Evolutionary conservation across 2,797 vertebrate species (phyloP).

Genomic region (Furcifer pardalis): DNA sequence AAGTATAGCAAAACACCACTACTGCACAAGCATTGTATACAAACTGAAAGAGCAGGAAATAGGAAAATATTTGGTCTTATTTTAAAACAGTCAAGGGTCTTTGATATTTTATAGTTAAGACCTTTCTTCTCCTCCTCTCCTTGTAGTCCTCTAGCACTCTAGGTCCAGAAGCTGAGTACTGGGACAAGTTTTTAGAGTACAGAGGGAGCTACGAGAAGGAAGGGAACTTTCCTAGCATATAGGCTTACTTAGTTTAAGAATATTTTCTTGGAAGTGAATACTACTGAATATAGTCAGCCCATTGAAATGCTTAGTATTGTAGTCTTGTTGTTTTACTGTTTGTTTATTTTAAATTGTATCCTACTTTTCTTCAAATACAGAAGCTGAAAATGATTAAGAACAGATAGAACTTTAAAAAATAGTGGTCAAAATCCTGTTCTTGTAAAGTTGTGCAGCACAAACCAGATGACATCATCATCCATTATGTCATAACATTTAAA

Average conservation of each 20-base stretch:
- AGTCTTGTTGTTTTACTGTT: too few species aligned
- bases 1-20: not conserved
- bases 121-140: not conserved
- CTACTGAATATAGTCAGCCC: not conserved
- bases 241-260: not conserved
- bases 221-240: not conserved
- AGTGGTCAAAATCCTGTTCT: too few species aligned
- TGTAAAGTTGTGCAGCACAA: too few species aligned
- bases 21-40: not conserved
- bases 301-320: not conserved
- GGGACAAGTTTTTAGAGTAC: not conserved
- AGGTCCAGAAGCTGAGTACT: not conserved
- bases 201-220: not conserved
- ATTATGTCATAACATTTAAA: too few species aligned
- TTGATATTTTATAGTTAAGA: too few species aligned
- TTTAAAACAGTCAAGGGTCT: too few species aligned
- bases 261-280: not conserved
- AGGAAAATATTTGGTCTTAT: too few species aligned
- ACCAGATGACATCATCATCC: too few species aligned
- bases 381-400: too few species aligned
- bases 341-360: too few species aligned
- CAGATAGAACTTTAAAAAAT: too few species aligned
- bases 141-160: not conserved
- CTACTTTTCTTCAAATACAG: too few species aligned
- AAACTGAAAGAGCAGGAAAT: not conserved